Base-by-base conservation (phyloP, 2,797 vertebrate species). In the Bradypodion ventrale region DNA sequence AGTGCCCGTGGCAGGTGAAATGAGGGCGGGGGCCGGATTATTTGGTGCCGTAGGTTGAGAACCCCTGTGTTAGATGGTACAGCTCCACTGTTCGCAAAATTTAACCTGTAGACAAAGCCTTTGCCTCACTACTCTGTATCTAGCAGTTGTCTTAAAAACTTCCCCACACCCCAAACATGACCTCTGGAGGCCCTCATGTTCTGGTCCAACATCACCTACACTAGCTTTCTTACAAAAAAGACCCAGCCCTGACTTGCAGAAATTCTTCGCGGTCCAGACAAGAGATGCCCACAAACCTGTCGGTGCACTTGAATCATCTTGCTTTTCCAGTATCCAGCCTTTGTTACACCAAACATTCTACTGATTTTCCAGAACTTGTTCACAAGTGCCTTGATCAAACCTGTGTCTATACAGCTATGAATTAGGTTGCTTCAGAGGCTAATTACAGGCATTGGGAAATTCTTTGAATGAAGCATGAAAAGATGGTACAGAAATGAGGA, bases 161-260 rank as follows among this genome's bases (percentile, higher is more conserved):
- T 80, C 29, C 19, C 35, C 76, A 83, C 85, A 83, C 82, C 84
- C 73, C 42, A 82, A 77, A 82, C 35, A 27, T 85, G 79, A 85
- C 84, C 74, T 85, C 65, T 29, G 63, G 66, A 82, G 79, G 84
- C 84, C 84, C 85, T 75, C 79, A 79, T 62, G 72, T 83, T 87
- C 81, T 80, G 70, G 63, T 83, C 76, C 76, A 75, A 52, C 70
- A 62, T 83, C 85, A 63, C 82, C 81, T 70, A 80, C 77, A 83
- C 80, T 29, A 56, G 42, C 56, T 75, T 32, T 69, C 65, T 10
- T 80, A 52, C 40, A 75, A 32, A 32, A 80, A 56, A n/a, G n/a
- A 42, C 85, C 82, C 79, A 85, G 56, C 79, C 79, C 84, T 81
- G 42, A 40, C 78, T 76, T 76, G 73, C 23, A 80, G 72, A 75